These are phyloP conservation scores for Trochalopteron elliotii DNA, from an alignment of 2,113 vertebrate genomes.

Conservation along the genomic window DNA sequence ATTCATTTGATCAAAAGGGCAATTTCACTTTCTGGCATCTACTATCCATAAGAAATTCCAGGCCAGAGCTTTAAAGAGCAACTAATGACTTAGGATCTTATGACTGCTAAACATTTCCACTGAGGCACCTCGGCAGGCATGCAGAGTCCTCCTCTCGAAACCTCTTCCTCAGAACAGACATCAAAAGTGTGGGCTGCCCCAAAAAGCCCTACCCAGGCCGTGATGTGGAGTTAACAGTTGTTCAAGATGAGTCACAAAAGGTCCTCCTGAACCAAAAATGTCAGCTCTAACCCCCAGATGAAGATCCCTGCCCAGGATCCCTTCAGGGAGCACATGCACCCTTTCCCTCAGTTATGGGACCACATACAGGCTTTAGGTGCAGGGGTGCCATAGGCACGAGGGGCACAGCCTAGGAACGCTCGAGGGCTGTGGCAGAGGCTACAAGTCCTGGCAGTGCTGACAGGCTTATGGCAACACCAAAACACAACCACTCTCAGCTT, in stretches of 20 bases:
- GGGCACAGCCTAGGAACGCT: neutral
- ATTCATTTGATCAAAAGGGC: neutral
- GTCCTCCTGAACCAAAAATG: neutral
- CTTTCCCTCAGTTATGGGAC: neutral
- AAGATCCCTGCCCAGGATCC: neutral
- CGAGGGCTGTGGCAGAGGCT: neutral
- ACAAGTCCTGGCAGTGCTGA: neutral
- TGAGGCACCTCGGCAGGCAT: neutral
- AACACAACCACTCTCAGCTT: neutral
- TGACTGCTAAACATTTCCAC: neutral
- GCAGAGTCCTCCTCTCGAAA: neutral
- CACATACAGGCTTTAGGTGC: neutral
- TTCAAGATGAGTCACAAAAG: neutral
- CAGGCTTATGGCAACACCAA: neutral
- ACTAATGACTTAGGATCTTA: neutral
- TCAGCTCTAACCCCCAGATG: neutral
- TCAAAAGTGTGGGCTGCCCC: neutral
- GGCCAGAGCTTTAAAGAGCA: constrained; percentile 31
- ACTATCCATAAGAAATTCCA: constrained; percentile 25
- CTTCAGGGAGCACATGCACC: neutral
- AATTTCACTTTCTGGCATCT: constrained; percentile 57
- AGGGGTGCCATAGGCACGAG: neutral
- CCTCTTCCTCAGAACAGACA: neutral
- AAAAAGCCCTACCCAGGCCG: neutral
- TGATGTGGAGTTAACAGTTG: neutral